A percentile compares a stretch with the other conserved stretches of the same genome.
phyloP scores from a whole-genome alignment of 2,888 invertebrate species.

The Danaus chrysippus region DNA sequence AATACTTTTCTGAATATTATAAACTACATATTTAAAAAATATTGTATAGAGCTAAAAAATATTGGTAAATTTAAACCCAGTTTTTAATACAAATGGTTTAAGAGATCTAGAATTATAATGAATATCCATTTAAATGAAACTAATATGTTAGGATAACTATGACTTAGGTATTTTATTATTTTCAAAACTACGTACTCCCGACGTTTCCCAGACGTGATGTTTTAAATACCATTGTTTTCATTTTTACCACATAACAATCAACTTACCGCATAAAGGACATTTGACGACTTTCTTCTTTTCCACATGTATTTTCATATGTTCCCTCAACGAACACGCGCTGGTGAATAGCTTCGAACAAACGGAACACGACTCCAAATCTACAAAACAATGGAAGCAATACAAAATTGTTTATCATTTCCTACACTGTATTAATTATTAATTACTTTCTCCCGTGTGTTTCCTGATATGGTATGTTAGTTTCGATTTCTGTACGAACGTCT shows the following conservation, averaged over 20 bases:
- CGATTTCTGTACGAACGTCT: constrained; percentile 77
- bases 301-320: constrained; percentile 71
- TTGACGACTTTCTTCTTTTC: constrained; percentile 55
- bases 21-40: no score
- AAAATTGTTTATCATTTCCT: background rate
- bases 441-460: constrained; percentile 78
- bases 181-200: no score
- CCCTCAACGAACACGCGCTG: constrained; percentile 73
- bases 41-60: no score
- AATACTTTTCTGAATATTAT: no score
- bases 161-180: no score
- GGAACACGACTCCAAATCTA: constrained; percentile 72
- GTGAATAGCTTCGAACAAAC: constrained; percentile 75
- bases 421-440: constrained; percentile 30
- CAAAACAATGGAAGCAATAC: constrained; percentile 22
- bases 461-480: constrained; percentile 78
- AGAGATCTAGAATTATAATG: no score
- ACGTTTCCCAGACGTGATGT: no score
- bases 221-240: no score
- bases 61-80: no score
- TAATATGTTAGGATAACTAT: no score
- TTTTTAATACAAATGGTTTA: no score
- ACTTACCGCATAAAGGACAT: constrained; percentile 74
- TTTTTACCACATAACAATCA: constrained; percentile 1
- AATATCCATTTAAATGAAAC: no score